Percentiles rank a stretch among this genome's conserved stretches.
Evolutionary conservation across 2,888 invertebrate genomes (phyloP).

Genomic region (Danaus chrysippus): DNA sequence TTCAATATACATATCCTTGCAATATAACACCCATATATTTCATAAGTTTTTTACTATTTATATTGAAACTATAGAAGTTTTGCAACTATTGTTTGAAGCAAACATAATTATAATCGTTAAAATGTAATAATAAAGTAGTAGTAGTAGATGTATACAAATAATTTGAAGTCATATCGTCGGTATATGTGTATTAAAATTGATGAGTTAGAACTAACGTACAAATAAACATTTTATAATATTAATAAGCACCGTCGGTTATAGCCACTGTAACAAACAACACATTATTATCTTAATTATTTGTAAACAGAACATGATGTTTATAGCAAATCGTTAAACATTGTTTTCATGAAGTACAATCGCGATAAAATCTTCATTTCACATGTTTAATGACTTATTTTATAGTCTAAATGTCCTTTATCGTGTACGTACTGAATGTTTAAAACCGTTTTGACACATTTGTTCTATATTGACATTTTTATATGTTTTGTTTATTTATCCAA

Average conservation of each 20-base stretch:
- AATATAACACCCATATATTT: neutral
- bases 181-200: too few species aligned
- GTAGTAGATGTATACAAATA: too few species aligned
- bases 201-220: too few species aligned
- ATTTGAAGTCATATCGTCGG: too few species aligned
- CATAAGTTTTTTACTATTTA: neutral
- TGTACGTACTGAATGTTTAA: neutral
- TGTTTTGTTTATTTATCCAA: neutral
- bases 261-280: too few species aligned
- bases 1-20: slow-evolving; percentile 12
- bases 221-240: too few species aligned
- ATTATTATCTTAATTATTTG: neutral
- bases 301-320: slow-evolving; percentile 14
- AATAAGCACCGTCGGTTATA: too few species aligned
- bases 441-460: neutral
- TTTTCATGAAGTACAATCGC: slow-evolving; percentile 21
- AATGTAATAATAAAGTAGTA: too few species aligned
- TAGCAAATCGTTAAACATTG: slow-evolving; percentile 26
- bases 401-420: slow-evolving; percentile 17
- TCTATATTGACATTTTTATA: neutral
- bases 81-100: too few species aligned
- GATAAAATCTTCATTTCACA: slow-evolving; percentile 24
- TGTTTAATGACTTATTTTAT: slow-evolving; percentile 18
- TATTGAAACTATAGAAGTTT: neutral
- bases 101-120: too few species aligned